phyloP scores from a whole-genome alignment of 2,888 invertebrate genomes.

The Melipona bicolor region DNA sequence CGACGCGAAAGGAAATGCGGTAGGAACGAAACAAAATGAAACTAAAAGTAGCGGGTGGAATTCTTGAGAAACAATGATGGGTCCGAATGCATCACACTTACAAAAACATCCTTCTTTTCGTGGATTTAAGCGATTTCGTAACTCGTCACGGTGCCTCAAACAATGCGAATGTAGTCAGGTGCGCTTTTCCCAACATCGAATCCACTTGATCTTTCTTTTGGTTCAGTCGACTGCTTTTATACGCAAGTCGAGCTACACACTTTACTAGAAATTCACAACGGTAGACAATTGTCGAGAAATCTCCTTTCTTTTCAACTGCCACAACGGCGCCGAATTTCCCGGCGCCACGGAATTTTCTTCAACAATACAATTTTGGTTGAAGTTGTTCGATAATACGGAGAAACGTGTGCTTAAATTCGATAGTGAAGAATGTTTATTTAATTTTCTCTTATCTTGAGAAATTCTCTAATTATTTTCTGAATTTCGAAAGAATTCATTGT shows the following conservation, averaged over 20 bases:
- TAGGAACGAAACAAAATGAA: background rate
- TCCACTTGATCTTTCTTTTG: slow-evolving; percentile 52
- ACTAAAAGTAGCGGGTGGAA: slow-evolving; percentile 5
- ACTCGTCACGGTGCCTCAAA: slow-evolving; percentile 34
- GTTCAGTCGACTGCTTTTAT: slow-evolving; percentile 34
- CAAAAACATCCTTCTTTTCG: slow-evolving; percentile 37
- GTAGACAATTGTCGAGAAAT: slow-evolving; percentile 3
- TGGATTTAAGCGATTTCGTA: slow-evolving; percentile 59
- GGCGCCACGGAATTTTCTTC: background rate
- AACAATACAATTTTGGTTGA: background rate
- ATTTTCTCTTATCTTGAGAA: background rate
- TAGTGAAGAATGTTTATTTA: background rate
- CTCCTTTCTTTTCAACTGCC: slow-evolving; percentile 7
- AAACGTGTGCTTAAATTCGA: background rate
- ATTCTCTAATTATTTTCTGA: background rate
- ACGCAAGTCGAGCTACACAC: slow-evolving; percentile 24
- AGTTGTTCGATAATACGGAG: background rate
- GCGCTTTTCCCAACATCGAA: slow-evolving; percentile 54
- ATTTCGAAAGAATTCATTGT: background rate
- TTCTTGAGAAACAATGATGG: slow-evolving; percentile 41
- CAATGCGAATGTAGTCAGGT: slow-evolving; percentile 40
- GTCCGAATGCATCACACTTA: background rate
- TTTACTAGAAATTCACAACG: slow-evolving; percentile 27
- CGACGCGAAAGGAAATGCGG: background rate
- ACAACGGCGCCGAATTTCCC: slow-evolving; percentile 27